These are phyloP conservation scores for Enteromius radiatus DNA, from an alignment of 2,797 vertebrate species.

Conservation along the genomic window DNA sequence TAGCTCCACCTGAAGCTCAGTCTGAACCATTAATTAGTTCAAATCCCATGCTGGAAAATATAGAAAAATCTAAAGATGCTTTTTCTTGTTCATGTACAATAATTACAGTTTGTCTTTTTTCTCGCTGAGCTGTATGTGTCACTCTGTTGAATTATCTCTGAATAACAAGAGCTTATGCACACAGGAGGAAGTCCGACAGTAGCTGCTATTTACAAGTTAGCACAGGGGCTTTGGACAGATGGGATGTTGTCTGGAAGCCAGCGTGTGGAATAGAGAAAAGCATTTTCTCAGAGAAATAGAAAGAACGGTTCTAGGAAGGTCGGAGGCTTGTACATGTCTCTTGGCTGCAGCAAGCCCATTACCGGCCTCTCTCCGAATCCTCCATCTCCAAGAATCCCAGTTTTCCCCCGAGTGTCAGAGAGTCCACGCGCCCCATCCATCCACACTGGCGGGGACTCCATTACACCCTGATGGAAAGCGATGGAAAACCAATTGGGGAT, in stretches of 20 bases:
- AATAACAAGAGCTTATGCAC: background rate
- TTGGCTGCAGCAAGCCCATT: conserved; percentile 50
- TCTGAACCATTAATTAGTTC: conserved; percentile 48
- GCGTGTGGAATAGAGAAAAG: background rate
- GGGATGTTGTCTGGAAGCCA: conserved; percentile 17
- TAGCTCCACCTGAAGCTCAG: conserved; percentile 13
- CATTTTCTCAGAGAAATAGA: background rate
- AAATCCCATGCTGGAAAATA: conserved; percentile 2
- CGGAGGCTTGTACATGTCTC: conserved; percentile 16
- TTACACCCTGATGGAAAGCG: conserved; percentile 69
- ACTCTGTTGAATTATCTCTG: conserved; percentile 20
- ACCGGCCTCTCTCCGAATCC: conserved; percentile 62
- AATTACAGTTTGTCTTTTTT: background rate
- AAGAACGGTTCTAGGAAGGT: conserved; percentile 16
- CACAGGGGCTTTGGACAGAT: conserved; percentile 18
- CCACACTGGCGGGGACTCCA: conserved; percentile 73
- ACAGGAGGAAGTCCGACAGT: background rate
- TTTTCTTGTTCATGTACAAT: background rate
- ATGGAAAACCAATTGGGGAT: conserved; percentile 75
- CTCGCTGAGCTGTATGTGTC: background rate
- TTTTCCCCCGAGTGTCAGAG: conserved; percentile 63
- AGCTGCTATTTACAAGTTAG: conserved; percentile 3
- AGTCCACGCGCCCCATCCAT: conserved; percentile 68
- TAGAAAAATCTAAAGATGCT: background rate
- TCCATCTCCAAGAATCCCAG: conserved; percentile 59